Conservation (phyloP, 2,797 vertebrate species). For the Cynodonichthys magdalenae region DNA sequence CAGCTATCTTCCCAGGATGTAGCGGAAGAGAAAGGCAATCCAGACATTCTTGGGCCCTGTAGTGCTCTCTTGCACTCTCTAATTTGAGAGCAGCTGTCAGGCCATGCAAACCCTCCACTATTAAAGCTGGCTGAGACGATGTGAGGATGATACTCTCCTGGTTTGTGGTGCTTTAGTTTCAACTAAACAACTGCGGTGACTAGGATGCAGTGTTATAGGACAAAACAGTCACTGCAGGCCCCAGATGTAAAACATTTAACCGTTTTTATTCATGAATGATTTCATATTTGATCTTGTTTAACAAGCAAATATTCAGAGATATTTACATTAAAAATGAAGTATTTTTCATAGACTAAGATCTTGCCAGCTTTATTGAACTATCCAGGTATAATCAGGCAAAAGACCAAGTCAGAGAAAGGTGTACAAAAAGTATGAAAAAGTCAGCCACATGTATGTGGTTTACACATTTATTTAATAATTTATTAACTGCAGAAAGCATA, state of each 20-base stretch:
- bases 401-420: no score
- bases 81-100: conserved; percentile 85
- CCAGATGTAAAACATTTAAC: conserved; percentile 28
- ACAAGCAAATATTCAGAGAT: no score
- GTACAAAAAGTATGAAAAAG: no score
- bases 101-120: conserved; percentile 74
- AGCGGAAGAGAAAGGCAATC: conserved; percentile 72
- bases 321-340: no score
- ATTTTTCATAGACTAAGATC: no score
- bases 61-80: conserved; percentile 77
- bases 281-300: no score
- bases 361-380: no score
- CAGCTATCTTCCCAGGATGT: conserved; percentile 72
- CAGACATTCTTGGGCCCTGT: conserved; percentile 80
- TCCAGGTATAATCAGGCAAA: no score
- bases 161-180: conserved; percentile 34
- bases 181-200: conserved; percentile 66
- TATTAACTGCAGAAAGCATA: no score
- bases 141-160: conserved; percentile 55
- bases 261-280: no score
- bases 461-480: no score
- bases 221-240: conserved; percentile 14
- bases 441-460: no score
- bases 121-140: conserved; percentile 67
- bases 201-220: conserved; percentile 67